Evolutionary conservation across 1,140 invertebrate species (phyloP).

Genomic region (Odontomachus brunneus): DNA sequence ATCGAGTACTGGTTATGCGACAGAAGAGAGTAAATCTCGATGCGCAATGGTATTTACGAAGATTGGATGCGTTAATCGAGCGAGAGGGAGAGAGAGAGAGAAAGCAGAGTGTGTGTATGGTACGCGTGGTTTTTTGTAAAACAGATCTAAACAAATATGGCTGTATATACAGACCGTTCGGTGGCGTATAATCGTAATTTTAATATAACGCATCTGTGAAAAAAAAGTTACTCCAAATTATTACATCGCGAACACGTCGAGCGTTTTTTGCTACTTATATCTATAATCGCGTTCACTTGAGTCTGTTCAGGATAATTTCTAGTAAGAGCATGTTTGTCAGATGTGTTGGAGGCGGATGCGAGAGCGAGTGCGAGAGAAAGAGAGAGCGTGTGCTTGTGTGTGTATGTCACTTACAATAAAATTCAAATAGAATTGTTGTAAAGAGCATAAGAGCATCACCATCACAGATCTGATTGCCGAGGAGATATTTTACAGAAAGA

Average conservation of each 20-base stretch:
- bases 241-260: constrained; percentile 12
- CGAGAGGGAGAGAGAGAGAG: background rate
- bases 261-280: constrained; percentile 25
- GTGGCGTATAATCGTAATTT: constrained; percentile 49
- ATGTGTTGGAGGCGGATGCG: constrained; percentile 1
- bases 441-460: constrained; percentile 27
- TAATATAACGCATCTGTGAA: constrained; percentile 38
- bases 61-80: constrained; percentile 49
- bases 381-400: too few species aligned
- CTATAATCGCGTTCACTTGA: constrained; percentile 36
- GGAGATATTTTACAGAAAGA: constrained; percentile 1
- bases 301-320: constrained; percentile 10
- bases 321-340: constrained; percentile 11
- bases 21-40: constrained; percentile 10
- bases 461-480: constrained; percentile 4
- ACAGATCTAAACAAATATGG: constrained; percentile 53
- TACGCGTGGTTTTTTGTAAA: constrained; percentile 63
- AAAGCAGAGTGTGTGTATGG: background rate
- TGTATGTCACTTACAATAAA: constrained; percentile 14
- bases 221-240: constrained; percentile 45
- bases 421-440: constrained; percentile 28
- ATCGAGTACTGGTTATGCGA: constrained; percentile 2
- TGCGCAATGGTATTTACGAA: constrained; percentile 40
- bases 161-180: constrained; percentile 58
- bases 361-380: background rate